Conservation (phyloP, 2,113 vertebrate genomes). For the Corythornis madagascariensis region DNA sequence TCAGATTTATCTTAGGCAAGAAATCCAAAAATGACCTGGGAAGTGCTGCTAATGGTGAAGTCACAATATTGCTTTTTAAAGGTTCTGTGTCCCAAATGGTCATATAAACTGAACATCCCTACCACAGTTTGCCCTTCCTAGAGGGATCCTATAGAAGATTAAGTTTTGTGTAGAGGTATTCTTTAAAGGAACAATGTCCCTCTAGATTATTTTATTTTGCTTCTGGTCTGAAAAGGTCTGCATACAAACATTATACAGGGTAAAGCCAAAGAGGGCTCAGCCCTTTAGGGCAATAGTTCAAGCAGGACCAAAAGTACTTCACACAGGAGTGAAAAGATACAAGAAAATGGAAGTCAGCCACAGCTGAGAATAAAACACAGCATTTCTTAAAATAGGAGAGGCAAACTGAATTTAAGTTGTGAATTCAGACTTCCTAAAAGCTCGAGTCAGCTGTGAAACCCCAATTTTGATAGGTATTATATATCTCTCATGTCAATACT, state of each 20-base stretch:
- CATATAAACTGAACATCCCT: neutral
- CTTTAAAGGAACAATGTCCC: neutral
- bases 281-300: neutral
- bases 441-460: neutral
- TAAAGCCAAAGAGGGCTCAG: neutral
- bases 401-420: neutral
- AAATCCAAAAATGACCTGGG: neutral
- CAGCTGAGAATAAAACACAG: rapidly evolving
- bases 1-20: neutral
- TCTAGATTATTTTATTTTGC: neutral
- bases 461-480: neutral
- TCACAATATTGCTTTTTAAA: neutral
- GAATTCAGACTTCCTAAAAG: neutral
- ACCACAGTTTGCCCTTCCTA: neutral
- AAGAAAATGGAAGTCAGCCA: neutral
- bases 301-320: neutral
- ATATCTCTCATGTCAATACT: neutral
- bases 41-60: neutral
- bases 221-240: neutral
- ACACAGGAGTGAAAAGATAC: neutral
- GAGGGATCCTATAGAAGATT: neutral
- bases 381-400: neutral
- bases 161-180: neutral
- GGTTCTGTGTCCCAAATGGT: neutral
- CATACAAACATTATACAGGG: neutral